Evolutionary conservation across 2,797 vertebrate species (phyloP), one percentile per base, ranked within the genome.

Genomic region (Anas acuta): DNA sequence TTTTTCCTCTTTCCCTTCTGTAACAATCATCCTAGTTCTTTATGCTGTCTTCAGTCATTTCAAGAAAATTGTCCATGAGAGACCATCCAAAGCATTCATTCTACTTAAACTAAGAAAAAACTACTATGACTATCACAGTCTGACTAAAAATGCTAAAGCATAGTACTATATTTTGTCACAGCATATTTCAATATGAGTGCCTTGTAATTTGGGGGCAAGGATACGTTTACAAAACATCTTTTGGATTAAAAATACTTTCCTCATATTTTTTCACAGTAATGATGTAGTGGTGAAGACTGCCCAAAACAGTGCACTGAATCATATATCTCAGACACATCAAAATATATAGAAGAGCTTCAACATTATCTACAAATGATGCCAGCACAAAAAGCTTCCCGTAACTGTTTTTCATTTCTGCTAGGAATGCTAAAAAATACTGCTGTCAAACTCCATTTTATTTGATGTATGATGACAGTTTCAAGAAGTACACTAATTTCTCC

Each of bases 401-500:
- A 62, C 13, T 43, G 66, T 41, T 85, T 91, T 81, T 58, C 15
- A 43, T 70, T 64, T 81, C 64, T 32, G 67, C 32, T 33, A 30
- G 33, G 43, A 53, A 58, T 54, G 56, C 47, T 65, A 54, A 69
- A 87, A 87, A 47, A 87, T 25, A 9, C 45, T 76, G 33, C 71
- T 85, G 84, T 95, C 86, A 95, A 33, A 28, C 28, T 84, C 71
- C 19, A 60, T 96, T 93, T 94, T 66, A 84, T 90, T 95, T 28
- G 9, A 45, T 7, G 18, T 70, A 90, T 54, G 83, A 56, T 92
- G 81, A 64, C 85, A 95, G 80, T 90, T 96, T 90, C 67, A 92
- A 95, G 66, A 89, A 88, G 84, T 49, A 92, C 19, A 83, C 53
- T 94, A 88, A 82, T 94, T 95, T 96, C 94, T 92, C 45, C 60